Percentiles rank a stretch among this genome's conserved stretches.
Conservation (phyloP, 2,113 vertebrate species). For the Sylvilagus bachmani region DNA sequence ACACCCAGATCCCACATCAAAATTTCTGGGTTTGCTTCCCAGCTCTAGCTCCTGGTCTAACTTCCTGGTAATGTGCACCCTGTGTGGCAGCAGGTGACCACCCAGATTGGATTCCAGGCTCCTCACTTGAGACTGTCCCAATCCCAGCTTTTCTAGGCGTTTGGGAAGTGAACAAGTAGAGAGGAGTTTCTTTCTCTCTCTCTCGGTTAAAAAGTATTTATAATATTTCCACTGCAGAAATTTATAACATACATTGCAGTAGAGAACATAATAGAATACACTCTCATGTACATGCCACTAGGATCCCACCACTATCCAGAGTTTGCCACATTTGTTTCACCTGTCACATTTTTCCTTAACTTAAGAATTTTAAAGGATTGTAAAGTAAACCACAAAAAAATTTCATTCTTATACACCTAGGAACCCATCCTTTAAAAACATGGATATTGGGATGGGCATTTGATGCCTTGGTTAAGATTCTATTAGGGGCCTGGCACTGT, state of each 20-base stretch:
- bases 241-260: background rate
- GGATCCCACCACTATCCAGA: background rate
- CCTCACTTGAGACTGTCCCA: too few species aligned
- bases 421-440: background rate
- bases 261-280: background rate
- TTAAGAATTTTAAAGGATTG: background rate
- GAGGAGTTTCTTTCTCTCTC: background rate
- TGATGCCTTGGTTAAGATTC: too few species aligned
- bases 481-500: too few species aligned
- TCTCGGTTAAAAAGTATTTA: background rate
- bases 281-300: background rate
- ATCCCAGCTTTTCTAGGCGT: too few species aligned
- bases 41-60: too few species aligned
- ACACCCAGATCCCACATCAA: too few species aligned
- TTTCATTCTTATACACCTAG: background rate
- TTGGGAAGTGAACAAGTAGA: too few species aligned
- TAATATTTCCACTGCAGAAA: conserved; percentile 1
- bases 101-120: too few species aligned
- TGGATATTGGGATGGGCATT: background rate
- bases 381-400: conserved; percentile 9
- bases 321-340: background rate
- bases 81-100: too few species aligned
- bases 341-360: background rate
- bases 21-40: too few species aligned
- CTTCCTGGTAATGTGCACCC: too few species aligned